Evolutionary conservation across 2,113 vertebrate species (phyloP).

Genomic region (Podarcis muralis): DNA sequence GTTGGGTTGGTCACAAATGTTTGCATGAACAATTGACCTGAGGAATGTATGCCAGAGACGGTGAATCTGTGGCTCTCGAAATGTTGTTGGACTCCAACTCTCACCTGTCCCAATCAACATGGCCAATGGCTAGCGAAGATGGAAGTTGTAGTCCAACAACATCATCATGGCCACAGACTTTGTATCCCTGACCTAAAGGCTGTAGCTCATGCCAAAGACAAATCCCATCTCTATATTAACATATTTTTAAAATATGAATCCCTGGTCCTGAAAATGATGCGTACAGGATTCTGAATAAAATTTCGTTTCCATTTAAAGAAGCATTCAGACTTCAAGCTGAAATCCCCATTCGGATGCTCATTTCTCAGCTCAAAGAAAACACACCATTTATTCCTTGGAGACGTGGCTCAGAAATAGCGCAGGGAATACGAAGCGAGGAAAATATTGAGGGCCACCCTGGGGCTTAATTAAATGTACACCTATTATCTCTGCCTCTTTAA

Average conservation of each 20-base stretch:
- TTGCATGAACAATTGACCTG: too few species aligned
- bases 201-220: neutral
- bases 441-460: neutral
- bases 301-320: neutral
- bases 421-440: neutral
- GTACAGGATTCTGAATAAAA: neutral
- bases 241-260: neutral
- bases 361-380: neutral
- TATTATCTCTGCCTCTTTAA: conserved; percentile 1
- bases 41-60: too few species aligned
- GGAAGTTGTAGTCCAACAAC: too few species aligned
- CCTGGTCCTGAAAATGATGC: neutral
- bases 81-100: too few species aligned
- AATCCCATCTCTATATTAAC: neutral
- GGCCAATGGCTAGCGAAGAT: too few species aligned
- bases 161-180: too few species aligned
- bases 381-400: neutral
- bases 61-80: too few species aligned
- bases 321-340: neutral
- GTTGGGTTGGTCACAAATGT: too few species aligned
- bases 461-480: conserved; percentile 1
- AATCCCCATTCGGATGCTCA: neutral
- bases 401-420: neutral
- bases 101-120: too few species aligned
- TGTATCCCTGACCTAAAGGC: too few species aligned